These are phyloP conservation scores for Dolichopus griseipennis DNA, from an alignment of 2,888 invertebrate species.

Conservation along the genomic window DNA sequence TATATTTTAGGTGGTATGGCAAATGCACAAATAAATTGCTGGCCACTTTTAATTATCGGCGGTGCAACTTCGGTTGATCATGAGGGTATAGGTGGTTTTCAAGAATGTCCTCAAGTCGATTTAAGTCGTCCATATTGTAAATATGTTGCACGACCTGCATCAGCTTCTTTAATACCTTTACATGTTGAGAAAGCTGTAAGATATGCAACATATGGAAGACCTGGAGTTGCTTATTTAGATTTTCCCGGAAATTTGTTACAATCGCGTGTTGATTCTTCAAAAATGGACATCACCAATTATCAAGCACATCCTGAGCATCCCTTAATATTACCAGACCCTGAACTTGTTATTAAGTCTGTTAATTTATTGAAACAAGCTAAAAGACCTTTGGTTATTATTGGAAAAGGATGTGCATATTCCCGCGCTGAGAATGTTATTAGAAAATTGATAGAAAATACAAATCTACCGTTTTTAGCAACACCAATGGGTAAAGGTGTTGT, in stretches of 20 bases:
- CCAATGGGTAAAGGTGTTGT: constrained; percentile 91
- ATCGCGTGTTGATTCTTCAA: constrained; percentile 38
- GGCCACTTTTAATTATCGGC: constrained; percentile 88
- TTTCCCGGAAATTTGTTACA: constrained; percentile 77
- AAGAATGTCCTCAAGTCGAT: constrained; percentile 87
- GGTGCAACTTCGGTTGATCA: constrained; percentile 88
- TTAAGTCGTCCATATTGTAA: constrained; percentile 83
- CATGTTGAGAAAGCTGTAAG: constrained; percentile 90
- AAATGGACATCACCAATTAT: constrained; percentile 37
- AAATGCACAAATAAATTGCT: constrained; percentile 92
- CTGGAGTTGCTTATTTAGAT: constrained; percentile 85
- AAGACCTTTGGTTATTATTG: constrained; percentile 81
- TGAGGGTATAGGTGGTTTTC: constrained; percentile 93
- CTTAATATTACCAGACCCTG: constrained; percentile 63
- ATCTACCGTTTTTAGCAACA: constrained; percentile 84
- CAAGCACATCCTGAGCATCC: constrained; percentile 46
- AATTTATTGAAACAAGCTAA: constrained; percentile 59
- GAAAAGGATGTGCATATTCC: constrained; percentile 82
- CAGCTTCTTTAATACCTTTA: constrained; percentile 69
- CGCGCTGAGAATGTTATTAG: constrained; percentile 64
- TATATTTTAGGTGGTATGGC: constrained; percentile 74
- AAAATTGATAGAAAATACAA: constrained; percentile 59
- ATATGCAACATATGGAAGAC: constrained; percentile 72
- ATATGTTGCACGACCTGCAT: constrained; percentile 80
- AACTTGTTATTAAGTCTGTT: constrained; percentile 60